A percentile compares a stretch with the other conserved stretches of the same genome.
These are phyloP conservation scores for Sander vitreus DNA, from an alignment of 2,113 vertebrate species.

Conservation along the genomic window DNA sequence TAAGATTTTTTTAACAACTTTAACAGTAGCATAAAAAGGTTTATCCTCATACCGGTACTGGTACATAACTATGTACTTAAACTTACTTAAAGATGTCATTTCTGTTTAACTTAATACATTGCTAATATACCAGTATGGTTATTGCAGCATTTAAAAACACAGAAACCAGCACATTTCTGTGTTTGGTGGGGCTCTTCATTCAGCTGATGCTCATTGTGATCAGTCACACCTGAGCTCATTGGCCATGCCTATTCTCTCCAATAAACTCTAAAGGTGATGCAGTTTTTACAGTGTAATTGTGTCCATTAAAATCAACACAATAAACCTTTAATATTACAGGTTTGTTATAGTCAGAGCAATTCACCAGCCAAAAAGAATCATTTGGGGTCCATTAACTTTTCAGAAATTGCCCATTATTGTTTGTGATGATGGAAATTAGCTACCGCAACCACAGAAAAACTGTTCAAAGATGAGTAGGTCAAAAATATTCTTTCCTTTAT, in stretches of 20 bases:
- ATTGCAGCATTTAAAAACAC: not conserved
- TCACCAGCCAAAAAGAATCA: too few relatives aligned
- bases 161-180: not conserved
- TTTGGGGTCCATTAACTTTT: too few relatives aligned
- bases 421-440: too few relatives aligned
- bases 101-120: not conserved
- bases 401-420: too few relatives aligned
- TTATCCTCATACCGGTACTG: too few relatives aligned
- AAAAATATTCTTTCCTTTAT: not conserved
- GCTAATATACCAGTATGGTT: not conserved
- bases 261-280: not conserved
- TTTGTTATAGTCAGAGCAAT: too few relatives aligned
- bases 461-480: not conserved
- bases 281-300: not conserved
- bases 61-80: too few relatives aligned
- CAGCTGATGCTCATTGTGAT: not conserved
- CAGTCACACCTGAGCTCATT: not conserved
- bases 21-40: too few relatives aligned
- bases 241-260: not conserved
- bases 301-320: not conserved
- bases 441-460: too few relatives aligned
- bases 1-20: too few relatives aligned
- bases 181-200: not conserved
- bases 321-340: not conserved
- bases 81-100: not conserved